Evolutionary conservation across 2,888 invertebrate species (phyloP).

Genomic region (Trichogramma evanescens): DNA sequence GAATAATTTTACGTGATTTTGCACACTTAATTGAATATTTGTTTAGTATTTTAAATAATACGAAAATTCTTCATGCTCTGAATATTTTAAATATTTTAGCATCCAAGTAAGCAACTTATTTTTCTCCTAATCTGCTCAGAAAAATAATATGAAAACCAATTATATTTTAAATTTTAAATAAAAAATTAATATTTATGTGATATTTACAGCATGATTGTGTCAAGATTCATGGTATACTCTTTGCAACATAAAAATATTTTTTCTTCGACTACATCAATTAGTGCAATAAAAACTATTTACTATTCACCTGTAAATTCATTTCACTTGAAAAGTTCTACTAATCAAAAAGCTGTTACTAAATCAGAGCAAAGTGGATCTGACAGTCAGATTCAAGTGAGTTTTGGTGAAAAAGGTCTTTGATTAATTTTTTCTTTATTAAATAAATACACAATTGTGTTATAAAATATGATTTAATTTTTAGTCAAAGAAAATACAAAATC

Average conservation of each 20-base stretch:
- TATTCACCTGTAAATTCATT: conserved; percentile 3
- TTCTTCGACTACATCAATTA: conserved; percentile 17
- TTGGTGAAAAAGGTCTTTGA: conserved; percentile 37
- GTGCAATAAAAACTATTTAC: conserved; percentile 14
- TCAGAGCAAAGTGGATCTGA: conserved; percentile 24
- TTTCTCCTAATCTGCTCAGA: too few species aligned
- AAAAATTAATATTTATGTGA: background rate
- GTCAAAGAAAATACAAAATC: conserved; percentile 88
- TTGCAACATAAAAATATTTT: conserved; percentile 26
- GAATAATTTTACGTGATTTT: too few species aligned
- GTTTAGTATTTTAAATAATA: too few species aligned
- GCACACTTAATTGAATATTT: too few species aligned
- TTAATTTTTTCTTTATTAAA: background rate
- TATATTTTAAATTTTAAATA: too few species aligned
- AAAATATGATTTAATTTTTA: conserved; percentile 36
- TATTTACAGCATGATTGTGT: conserved; percentile 33
- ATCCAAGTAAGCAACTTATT: too few species aligned
- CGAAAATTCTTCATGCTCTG: too few species aligned
- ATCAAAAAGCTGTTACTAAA: conserved; percentile 30
- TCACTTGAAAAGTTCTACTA: conserved; percentile 23
- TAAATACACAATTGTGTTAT: background rate
- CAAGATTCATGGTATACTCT: conserved; percentile 29
- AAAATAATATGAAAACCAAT: too few species aligned
- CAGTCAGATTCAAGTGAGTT: conserved; percentile 33
- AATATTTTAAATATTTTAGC: too few species aligned